A percentile compares a stretch with the other conserved stretches of the same genome.
phyloP scores from a whole-genome alignment of 2,888 invertebrate species.

The Neuroscelio doddi region DNA sequence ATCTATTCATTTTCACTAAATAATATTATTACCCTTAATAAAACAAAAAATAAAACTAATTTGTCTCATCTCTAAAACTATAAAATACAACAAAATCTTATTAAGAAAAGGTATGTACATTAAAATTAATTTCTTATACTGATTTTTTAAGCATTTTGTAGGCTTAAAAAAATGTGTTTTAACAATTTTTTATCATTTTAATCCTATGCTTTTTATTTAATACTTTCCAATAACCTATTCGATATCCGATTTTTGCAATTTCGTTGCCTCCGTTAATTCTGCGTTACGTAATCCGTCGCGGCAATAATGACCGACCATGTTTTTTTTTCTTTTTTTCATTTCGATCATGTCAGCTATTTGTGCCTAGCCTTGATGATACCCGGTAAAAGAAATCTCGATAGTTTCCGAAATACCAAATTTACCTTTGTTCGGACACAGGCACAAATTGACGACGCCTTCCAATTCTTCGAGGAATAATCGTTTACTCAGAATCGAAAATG shows the following conservation, averaged over 20 bases:
- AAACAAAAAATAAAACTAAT: conserved; percentile 6
- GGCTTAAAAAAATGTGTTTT: no score
- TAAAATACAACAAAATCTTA: no score
- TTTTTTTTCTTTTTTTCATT: conserved; percentile 32
- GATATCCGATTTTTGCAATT: no score
- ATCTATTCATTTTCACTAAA: no score
- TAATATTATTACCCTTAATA: not conserved
- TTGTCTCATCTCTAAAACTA: no score
- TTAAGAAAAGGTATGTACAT: no score
- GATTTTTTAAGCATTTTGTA: no score
- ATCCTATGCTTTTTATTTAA: no score
- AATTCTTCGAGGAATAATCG: conserved; percentile 35
- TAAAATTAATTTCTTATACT: no score
- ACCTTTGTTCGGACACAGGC: conserved; percentile 6
- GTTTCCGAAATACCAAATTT: conserved; percentile 31
- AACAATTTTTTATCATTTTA: no score
- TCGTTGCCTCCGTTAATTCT: no score
- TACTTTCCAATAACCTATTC: no score
- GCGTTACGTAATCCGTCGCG: conserved; percentile 17
- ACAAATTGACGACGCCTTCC: conserved; percentile 31
- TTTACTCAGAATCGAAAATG: conserved; percentile 15
- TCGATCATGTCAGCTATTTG: conserved; percentile 13
- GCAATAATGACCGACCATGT: conserved; percentile 21
- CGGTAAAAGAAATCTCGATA: conserved; percentile 18
- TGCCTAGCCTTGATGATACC: conserved; percentile 18